phyloP scores from a whole-genome alignment of 2,113 vertebrate genomes.

The Sander vitreus region DNA sequence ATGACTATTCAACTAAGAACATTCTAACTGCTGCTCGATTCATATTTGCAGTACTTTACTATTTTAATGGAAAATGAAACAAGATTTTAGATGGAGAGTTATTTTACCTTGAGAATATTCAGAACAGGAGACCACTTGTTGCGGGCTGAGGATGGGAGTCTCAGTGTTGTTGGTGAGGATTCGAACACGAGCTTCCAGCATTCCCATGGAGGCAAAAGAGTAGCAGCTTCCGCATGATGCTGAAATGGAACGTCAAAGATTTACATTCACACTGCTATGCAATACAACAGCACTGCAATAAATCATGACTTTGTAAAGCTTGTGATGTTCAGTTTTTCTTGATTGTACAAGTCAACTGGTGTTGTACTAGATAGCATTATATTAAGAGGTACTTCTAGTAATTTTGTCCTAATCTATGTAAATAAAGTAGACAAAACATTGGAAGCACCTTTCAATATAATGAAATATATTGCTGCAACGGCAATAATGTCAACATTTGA shows the following conservation, averaged over 20 bases:
- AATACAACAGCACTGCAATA: background rate
- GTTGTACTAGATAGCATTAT: background rate
- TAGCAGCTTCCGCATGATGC: slow-evolving; percentile 95
- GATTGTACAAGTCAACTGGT: background rate
- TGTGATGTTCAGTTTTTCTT: background rate
- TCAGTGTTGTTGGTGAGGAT: slow-evolving; percentile 92
- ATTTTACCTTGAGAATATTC: slow-evolving; percentile 94
- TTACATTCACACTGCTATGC: background rate
- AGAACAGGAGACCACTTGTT: slow-evolving; percentile 96
- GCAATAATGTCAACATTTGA: slow-evolving; percentile 1
- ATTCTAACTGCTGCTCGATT: background rate
- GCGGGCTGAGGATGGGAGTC: slow-evolving; percentile 90
- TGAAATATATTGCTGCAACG: too few relatives aligned
- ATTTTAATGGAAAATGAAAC: background rate
- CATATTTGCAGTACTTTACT: background rate
- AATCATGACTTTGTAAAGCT: background rate
- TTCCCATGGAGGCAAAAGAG: slow-evolving; percentile 92
- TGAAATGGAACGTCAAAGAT: slow-evolving; percentile 61
- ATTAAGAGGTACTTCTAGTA: background rate
- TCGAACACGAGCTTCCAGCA: slow-evolving; percentile 94
- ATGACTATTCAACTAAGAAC: background rate
- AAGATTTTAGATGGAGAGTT: background rate
- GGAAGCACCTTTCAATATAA: background rate
- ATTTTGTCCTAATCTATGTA: background rate
- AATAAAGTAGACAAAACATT: background rate